Evolutionary conservation across 2,888 invertebrate genomes (phyloP), one percentile per base, ranked within the genome.

Genomic region (Dolomedes plantarius): DNA sequence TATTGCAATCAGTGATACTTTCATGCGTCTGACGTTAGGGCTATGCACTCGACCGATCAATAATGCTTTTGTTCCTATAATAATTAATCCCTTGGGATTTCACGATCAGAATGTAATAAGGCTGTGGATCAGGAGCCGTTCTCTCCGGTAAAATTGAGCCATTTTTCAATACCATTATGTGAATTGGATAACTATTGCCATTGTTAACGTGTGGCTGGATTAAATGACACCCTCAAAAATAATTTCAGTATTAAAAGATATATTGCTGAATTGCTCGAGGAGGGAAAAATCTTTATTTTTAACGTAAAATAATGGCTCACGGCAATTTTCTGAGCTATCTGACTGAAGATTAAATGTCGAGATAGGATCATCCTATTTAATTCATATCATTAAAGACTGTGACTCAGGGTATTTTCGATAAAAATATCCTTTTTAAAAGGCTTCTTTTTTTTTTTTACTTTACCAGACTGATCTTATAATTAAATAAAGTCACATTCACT

Each of bases 141-240:
- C 23, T 56, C 41, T 23, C 23, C 23, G 56, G 56, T 23, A 56
- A 56, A 56, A 56, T 56, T 56, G 56, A 56, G 23, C 56, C 56
- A 56, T 56, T 56, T 56, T 56, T 56, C 56, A 56, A 56, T 56
- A 56, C 23, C 56, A 56, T 56, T 56, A 56, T 56, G 56, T 56
- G 23, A 56, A 56, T 56, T 56, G 56, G 56, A 56, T 56, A 56
- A 56, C 56, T 11, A 23, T 16, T 23, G 23, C 56, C 23, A 56
- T 23, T 56, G 56, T 56, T 56, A 56, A 56, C 23, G 56, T 1
- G 3, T 56, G 56, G 23, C 23, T 56, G 23, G 23, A 56, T 56
- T 23, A 23, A 56, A 56, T 23, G 56, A 56, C 23, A 23, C 56
- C 5, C 5, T 56, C 3, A 23, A 23, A 56, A 56, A 56, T 19